Base-by-base conservation (phyloP, 2,797 vertebrate species). In the Nyctalus aviator region DNA sequence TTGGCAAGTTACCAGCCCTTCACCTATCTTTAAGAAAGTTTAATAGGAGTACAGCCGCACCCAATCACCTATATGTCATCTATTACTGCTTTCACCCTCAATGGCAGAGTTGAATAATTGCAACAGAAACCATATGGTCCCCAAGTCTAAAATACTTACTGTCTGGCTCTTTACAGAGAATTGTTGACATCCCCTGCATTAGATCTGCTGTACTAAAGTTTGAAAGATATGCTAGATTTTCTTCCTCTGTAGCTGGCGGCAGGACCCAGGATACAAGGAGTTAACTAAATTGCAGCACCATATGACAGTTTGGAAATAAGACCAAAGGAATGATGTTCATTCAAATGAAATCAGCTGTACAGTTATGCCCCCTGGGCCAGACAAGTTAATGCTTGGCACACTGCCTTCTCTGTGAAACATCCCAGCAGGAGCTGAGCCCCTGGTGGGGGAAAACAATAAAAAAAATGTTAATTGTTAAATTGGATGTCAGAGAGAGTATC, bases 341-440 rank as follows among this genome's bases (percentile, higher is more conserved):
- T 94, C 94, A 77, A 27, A 97, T 96, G 96, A 93, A 97, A 95
- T 96, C 96, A 91, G 92, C 96, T 84, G 88, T 95, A 90, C 37
- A 48, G 76, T 91, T 90, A 96, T 92, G 95, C 92, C 94, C 95
- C 90, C 89, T 87, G 96, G 92, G 94, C 94, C 87, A 95, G 91
- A 90, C 94, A 88, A 96, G 93, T 96, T 96, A 97, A 96, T 94
- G 89, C 91, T 96, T 96, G 97, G 96, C 95, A 97, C 88, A 95
- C 95, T 95, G 90, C 95, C 97, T 91, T 95, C 91, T 87, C 92
- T 95, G 44, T 90, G 94, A 95, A 95, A 95, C 84, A 93, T 69
- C 93, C 81, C 90, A 91, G 94, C 94, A 95, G 96, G 95, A 84
- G 76, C 73, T 91, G 87, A 97, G 94, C 83, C 88, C 83, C 93